Base-by-base conservation (phyloP, 2,888 invertebrate genomes). In the Perithous albicinctus region DNA sequence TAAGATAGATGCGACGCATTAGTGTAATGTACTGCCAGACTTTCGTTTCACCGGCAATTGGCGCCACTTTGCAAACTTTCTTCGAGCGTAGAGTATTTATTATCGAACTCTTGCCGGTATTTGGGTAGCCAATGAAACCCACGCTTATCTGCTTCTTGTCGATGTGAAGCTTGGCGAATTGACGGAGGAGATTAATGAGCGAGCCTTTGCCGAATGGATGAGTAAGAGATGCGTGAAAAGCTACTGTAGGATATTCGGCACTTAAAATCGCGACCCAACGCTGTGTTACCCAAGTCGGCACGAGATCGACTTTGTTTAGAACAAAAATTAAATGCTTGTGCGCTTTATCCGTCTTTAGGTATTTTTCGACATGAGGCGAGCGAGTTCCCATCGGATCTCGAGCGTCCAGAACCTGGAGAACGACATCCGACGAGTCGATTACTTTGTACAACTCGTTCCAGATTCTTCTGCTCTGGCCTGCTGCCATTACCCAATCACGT, bases 381-480 rank as follows among this genome's bases (percentile, higher is more conserved):
- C 99, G 95, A 0, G 99, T 99, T 1, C 99, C 99, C 94, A 97
- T 95, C 0, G 99, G 99, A 94, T 99, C 99, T 84, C 99, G 95
- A 0, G 99, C 99, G 94, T 99, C 99, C 80, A 99, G 94, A 2
- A 99, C 97, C 94, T 99, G 98, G 32, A 99, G 93, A 15, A 99
- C 93, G 3, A 99, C 99, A 94, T 99, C 99, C 0, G 99, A 98
- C 1, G 99, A 99, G 93, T 99, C 99, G 73, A 99, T 96, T 32
- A 99, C 99, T 95, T 99, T 99, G 92, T 99, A 99, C 56, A 99
- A 93, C 92, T 99, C 99, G 94, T 98, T 99, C 99, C 99, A 99
- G 89, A 99, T 99, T 87, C 99, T 95, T 93, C 95, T 98, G 87
- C 99, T 99, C 93, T 98, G 98, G 0, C 99, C 99, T 29, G 99